Conservation (phyloP, 1,140 invertebrate genomes). For the Eumaeus atala region DNA sequence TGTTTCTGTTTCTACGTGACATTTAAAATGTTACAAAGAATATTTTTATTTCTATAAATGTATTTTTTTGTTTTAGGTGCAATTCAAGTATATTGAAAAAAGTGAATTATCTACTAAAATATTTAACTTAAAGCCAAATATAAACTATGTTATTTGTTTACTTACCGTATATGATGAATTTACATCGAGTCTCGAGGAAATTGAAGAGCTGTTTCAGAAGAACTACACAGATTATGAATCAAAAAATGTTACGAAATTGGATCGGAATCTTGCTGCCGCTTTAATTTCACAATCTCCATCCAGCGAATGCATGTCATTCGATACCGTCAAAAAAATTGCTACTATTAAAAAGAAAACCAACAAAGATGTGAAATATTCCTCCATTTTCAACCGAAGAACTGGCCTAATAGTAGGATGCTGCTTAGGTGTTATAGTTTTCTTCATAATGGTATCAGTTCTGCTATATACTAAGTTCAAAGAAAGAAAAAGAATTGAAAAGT, state of each 20-base stretch:
- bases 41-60: constrained; percentile 22
- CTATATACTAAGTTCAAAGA: constrained; percentile 68
- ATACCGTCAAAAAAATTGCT: constrained; percentile 45
- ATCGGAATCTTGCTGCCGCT: constrained; percentile 43
- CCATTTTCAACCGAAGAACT: constrained; percentile 56
- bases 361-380: constrained; percentile 50
- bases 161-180: constrained; percentile 50
- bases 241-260: constrained; percentile 43
- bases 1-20: too few relatives aligned
- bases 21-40: too few relatives aligned
- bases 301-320: constrained; percentile 59
- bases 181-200: constrained; percentile 34
- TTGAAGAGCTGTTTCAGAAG: constrained; percentile 25
- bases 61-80: constrained; percentile 45
- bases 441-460: constrained; percentile 63
- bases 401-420: constrained; percentile 64
- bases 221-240: constrained; percentile 39
- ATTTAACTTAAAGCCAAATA: constrained; percentile 41
- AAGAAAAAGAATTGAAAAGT: constrained; percentile 63
- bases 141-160: constrained; percentile 57
- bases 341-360: constrained; percentile 39
- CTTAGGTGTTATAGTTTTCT: constrained; percentile 63
- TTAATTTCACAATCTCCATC: constrained; percentile 52
- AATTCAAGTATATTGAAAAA: constrained; percentile 51
- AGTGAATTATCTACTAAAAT: constrained; percentile 50